phyloP scores from a whole-genome alignment of 2,797 vertebrate genomes.

The Diglossa cyanea region DNA sequence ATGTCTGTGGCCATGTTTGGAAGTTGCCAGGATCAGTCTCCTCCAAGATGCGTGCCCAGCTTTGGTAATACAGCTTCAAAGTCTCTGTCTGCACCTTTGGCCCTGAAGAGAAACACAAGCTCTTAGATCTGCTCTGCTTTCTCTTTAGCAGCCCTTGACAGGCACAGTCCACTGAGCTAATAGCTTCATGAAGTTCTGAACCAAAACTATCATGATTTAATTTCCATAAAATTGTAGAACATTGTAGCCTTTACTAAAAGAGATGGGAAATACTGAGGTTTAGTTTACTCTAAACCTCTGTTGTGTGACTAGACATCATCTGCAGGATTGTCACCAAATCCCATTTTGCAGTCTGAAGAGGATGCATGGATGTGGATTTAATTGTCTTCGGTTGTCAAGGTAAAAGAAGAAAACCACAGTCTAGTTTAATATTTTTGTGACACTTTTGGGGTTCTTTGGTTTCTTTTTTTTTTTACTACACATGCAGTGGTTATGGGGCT shows the following conservation, averaged over 20 bases:
- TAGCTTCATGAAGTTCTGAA: background rate
- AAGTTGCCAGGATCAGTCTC: background rate
- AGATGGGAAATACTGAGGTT: background rate
- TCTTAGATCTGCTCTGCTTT: background rate
- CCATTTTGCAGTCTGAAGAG: background rate
- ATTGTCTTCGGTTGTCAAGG: background rate
- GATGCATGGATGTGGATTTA: background rate
- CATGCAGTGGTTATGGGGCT: background rate
- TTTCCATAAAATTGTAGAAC: background rate
- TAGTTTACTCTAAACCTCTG: background rate
- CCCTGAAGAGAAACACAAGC: background rate
- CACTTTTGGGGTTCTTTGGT: background rate
- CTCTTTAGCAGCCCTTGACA: background rate
- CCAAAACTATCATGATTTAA: background rate
- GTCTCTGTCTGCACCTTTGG: background rate
- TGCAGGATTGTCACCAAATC: background rate
- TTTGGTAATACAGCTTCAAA: background rate
- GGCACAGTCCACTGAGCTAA: background rate
- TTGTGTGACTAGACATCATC: background rate
- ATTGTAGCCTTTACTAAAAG: background rate
- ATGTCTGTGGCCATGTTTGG: background rate
- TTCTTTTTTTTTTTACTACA: background rate
- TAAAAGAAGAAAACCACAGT: background rate
- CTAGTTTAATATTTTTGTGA: background rate
- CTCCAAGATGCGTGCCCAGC: background rate